phyloP scores from a whole-genome alignment of 2,888 invertebrate genomes.

The Thecophora atra region DNA sequence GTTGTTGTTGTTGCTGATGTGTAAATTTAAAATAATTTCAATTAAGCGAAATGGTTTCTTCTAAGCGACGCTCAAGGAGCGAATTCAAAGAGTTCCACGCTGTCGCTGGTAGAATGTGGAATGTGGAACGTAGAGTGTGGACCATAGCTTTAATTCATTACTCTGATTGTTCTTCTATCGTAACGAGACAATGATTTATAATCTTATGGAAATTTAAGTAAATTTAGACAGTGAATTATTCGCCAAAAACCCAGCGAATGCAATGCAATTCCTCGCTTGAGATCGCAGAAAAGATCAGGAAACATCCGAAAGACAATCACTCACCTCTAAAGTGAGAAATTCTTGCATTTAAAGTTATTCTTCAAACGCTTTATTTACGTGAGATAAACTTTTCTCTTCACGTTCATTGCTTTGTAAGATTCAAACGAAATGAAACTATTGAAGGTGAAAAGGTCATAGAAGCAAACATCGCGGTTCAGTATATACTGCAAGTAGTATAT shows the following conservation, averaged over 20 bases:
- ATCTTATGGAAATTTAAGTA: slow-evolving; percentile 12
- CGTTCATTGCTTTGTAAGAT: too few species aligned
- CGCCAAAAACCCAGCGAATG: neutral
- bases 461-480: too few species aligned
- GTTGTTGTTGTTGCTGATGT: neutral
- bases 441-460: too few species aligned
- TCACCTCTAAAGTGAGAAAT: neutral
- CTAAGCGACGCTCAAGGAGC: neutral
- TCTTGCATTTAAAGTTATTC: too few species aligned
- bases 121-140: neutral
- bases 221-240: neutral
- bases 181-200: slow-evolving; percentile 27
- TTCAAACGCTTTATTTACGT: too few species aligned
- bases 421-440: too few species aligned
- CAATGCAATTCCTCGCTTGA: neutral
- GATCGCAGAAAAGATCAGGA: neutral
- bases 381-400: too few species aligned
- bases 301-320: neutral
- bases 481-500: too few species aligned
- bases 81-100: neutral
- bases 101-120: neutral
- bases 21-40: slow-evolving; percentile 22
- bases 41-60: slow-evolving; percentile 18
- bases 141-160: neutral
- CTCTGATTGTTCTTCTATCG: neutral